A percentile compares a stretch with the other conserved stretches of the same genome.
These are phyloP conservation scores for Serrognathus titanus DNA, from an alignment of 2,888 invertebrate species.

Conservation along the genomic window DNA sequence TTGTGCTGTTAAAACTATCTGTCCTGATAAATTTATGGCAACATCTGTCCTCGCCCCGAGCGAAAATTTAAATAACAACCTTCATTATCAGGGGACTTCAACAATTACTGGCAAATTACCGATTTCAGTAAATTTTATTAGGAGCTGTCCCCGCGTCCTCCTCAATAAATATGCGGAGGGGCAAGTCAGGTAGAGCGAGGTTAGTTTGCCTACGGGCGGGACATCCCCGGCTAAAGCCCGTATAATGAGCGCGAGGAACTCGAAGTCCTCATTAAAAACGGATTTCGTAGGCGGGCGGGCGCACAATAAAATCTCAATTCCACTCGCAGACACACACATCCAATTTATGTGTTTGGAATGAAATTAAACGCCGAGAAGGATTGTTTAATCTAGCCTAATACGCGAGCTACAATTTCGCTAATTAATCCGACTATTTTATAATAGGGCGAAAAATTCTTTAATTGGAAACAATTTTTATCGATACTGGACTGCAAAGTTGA, in stretches of 20 bases:
- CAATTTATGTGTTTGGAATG: not conserved
- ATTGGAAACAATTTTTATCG: too few relatives aligned
- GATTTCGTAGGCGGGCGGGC: conserved; percentile 26
- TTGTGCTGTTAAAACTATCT: too few relatives aligned
- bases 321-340: not conserved
- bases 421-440: too few relatives aligned
- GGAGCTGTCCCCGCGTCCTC: conserved; percentile 2
- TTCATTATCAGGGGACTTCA: conserved; percentile 4
- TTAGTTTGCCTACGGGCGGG: conserved; percentile 19
- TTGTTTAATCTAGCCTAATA: too few relatives aligned
- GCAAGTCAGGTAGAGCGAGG: conserved; percentile 8
- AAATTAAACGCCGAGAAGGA: not conserved
- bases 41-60: not conserved
- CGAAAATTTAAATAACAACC: conserved; percentile 7
- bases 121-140: conserved; percentile 11
- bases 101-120: conserved; percentile 10
- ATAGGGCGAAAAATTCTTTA: too few relatives aligned
- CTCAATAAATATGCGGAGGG: conserved; percentile 7
- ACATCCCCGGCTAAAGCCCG: conserved; percentile 21
- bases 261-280: conserved; percentile 26
- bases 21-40: too few relatives aligned
- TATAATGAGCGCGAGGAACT: conserved; percentile 24
- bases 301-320: conserved; percentile 6
- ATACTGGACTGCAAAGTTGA: too few relatives aligned
- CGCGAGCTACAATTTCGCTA: too few relatives aligned